Base-by-base conservation (phyloP, 2,888 invertebrate genomes). In the Ommatoiulus sabulosus region DNA sequence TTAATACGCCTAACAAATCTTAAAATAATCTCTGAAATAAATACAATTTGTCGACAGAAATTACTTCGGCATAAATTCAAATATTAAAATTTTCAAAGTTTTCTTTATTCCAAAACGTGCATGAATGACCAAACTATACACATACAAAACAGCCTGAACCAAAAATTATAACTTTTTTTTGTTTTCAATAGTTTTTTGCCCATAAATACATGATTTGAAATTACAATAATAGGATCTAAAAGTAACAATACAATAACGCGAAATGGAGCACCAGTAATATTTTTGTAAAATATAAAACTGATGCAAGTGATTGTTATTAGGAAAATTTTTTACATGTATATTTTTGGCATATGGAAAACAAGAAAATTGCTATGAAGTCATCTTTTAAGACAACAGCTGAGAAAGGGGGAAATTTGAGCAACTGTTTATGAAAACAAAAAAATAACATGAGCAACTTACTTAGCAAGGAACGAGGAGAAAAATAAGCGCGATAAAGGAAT, bases 71-170 rank as follows among this genome's bases (percentile, higher is more conserved):
- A 63, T 52, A 63, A 12, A 63, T 20, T 63, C 63, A 63, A 20
- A 15, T 63, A 5, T 63, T 63, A 63, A 63, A 63, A 63, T 63
- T 63, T 85, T 85, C 85, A 85, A 85, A 85, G 85, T 84, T 85
- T 63, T 85, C 85, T 85, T 85, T 85, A 85, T 85, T 85, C 85
- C 85, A 85, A 85, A 85, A 85, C 85, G 85, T 85, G 85, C 85
- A 85, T 44, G 43, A 85, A 85, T 85, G 85, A 85, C 43, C 43
- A 43, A 85, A 85, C 44, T 85, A 85, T 85, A 85, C 44, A 85
- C 85, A 85, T 85, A 85, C 44, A 85, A 85, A 85, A 44, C 85
- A 85, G 85, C 44, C 43, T 85, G 85, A 85, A 85, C 85, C 85
- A 85, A 85, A 44, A 84, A 84, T 5, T 43, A n/a, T 20, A 44